phyloP scores from a whole-genome alignment of 2,888 invertebrate species.

The Tortrix viridana region DNA sequence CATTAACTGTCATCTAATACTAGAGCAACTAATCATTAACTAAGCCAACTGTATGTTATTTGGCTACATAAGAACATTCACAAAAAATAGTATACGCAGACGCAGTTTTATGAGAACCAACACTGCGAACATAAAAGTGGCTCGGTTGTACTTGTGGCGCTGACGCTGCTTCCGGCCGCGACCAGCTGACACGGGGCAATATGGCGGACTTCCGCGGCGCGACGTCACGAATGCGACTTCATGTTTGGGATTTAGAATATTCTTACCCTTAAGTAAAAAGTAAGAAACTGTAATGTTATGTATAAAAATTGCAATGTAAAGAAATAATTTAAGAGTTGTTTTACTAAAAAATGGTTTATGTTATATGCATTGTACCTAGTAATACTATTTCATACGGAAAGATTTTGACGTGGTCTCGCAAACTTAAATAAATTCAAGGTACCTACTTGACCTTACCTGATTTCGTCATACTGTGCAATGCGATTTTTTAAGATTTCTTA shows the following conservation, averaged over 20 bases:
- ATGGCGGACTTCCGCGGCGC: conserved; percentile 59
- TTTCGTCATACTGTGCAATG: neutral
- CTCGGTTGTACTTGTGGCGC: conserved; percentile 56
- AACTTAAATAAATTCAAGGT: no score
- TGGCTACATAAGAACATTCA: no score
- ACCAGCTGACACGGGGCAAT: conserved; percentile 62
- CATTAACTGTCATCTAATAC: no score
- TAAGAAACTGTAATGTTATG: neutral
- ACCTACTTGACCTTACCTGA: no score
- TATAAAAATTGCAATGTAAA: neutral
- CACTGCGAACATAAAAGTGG: conserved; percentile 59
- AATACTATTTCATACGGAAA: no score
- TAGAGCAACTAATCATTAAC: no score
- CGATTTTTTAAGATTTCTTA: conserved; percentile 3
- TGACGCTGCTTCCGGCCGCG: conserved; percentile 54
- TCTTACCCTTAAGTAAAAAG: conserved; percentile 30
- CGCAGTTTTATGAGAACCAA: conserved; percentile 59
- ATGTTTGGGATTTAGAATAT: conserved; percentile 48
- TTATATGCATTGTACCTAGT: no score
- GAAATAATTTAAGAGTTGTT: no score
- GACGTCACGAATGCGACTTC: conserved; percentile 48
- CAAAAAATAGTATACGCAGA: neutral
- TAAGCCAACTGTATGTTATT: no score
- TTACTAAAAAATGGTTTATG: no score
- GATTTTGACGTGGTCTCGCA: no score